These are phyloP conservation scores for Cnemophilus loriae DNA, from an alignment of 2,113 vertebrate species.

Conservation along the genomic window DNA sequence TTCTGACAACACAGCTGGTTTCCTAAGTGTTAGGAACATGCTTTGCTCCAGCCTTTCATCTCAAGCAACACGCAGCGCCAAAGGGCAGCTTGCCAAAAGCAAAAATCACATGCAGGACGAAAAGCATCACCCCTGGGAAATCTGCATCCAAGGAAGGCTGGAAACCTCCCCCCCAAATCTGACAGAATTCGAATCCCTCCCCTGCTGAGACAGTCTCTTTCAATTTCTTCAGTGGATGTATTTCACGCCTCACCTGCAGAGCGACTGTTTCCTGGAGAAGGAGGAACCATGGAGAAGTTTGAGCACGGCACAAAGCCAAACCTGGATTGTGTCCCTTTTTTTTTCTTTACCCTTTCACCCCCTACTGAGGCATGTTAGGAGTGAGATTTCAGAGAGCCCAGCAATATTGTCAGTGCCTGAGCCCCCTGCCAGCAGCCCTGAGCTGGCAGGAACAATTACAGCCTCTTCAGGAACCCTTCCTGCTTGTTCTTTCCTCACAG, in stretches of 20 bases:
- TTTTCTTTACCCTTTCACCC: background rate
- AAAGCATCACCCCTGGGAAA: conserved; percentile 34
- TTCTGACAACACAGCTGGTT: background rate
- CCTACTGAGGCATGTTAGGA: background rate
- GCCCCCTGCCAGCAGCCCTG: background rate
- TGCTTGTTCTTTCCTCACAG: background rate
- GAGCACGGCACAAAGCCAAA: background rate
- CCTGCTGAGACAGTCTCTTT: conserved; percentile 12
- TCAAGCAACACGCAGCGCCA: background rate
- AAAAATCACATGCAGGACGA: background rate
- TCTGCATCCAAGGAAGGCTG: background rate
- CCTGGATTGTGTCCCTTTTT: background rate
- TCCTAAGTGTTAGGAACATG: background rate
- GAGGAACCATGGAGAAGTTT: background rate
- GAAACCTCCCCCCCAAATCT: background rate
- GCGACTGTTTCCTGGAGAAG: background rate
- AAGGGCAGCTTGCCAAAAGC: conserved; percentile 18
- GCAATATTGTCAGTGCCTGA: background rate
- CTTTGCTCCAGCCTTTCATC: background rate
- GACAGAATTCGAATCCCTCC: background rate
- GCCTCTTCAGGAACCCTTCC: background rate
- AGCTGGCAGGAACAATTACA: background rate
- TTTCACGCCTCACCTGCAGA: background rate
- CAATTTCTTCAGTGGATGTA: background rate
- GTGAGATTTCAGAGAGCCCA: background rate